phyloP scores from a whole-genome alignment of 23 tunicate species.

The Aplidium turbinatum region DNA sequence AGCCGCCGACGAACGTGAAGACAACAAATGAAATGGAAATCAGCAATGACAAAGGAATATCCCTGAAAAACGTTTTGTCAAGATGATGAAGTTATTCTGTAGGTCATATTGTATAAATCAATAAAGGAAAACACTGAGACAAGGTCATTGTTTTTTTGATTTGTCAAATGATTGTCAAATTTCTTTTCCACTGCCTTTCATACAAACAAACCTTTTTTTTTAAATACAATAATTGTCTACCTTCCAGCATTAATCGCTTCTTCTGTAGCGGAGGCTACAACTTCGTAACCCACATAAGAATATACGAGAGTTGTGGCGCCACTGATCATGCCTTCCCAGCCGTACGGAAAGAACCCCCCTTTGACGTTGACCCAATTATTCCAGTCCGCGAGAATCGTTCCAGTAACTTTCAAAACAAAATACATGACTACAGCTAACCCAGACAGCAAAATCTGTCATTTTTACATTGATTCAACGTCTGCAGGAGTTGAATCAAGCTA shows the following conservation, averaged over 20 bases:
- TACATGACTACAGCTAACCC: neutral
- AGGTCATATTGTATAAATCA: neutral
- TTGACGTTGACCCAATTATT: conserved; percentile 64
- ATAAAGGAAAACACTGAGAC: no score
- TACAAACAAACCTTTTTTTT: neutral
- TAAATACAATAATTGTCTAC: no score
- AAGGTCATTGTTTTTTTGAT: no score
- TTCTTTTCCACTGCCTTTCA: no score
- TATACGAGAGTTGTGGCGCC: conserved; percentile 70
- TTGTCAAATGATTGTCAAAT: no score
- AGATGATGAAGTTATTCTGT: neutral
- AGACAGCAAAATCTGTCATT: neutral
- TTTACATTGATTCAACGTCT: neutral
- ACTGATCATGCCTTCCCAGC: conserved; percentile 59
- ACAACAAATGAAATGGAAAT: conserved; percentile 58
- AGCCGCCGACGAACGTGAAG: conserved; percentile 67
- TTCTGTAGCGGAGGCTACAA: conserved; percentile 75
- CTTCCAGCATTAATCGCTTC: conserved; percentile 79
- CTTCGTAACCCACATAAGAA: conserved; percentile 80
- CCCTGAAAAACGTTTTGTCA: conserved; percentile 43
- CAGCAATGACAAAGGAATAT: conserved; percentile 71
- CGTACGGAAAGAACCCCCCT: conserved; percentile 80
- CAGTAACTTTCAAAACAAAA: conserved; percentile 40
- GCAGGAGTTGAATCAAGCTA: neutral
- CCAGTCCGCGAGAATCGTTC: conserved; percentile 53